These are phyloP conservation scores for Tiphia femorata DNA, from an alignment of 2,888 invertebrate species.

Conservation along the genomic window DNA sequence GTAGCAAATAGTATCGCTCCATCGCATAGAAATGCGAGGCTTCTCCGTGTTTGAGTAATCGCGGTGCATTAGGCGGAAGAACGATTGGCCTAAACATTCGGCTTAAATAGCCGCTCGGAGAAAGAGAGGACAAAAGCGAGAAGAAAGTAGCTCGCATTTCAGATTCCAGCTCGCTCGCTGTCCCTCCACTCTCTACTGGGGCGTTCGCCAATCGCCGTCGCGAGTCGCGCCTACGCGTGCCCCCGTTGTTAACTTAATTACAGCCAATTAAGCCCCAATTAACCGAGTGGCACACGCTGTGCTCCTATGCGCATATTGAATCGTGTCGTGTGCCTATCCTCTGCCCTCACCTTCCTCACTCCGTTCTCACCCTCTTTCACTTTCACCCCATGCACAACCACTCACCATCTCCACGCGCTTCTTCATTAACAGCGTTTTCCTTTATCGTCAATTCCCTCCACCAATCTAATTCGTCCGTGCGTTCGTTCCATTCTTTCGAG, in stretches of 20 bases:
- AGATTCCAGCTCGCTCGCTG: constrained; percentile 11
- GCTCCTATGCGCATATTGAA: constrained; percentile 20
- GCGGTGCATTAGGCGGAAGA: too few relatives aligned
- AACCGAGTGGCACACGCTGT: constrained; percentile 47
- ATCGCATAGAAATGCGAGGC: too few relatives aligned
- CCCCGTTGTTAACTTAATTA: constrained; percentile 59
- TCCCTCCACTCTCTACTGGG: constrained; percentile 11
- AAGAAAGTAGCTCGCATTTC: constrained; percentile 20
- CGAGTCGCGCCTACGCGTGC: constrained; percentile 43
- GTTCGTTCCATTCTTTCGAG: background rate
- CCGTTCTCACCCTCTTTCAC: background rate
- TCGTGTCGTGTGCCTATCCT: constrained; percentile 15
- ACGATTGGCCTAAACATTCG: too few relatives aligned
- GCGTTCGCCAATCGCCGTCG: constrained; percentile 46
- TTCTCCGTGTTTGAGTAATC: too few relatives aligned
- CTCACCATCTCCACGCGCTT: too few relatives aligned
- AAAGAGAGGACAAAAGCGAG: background rate
- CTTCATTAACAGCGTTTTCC: too few relatives aligned
- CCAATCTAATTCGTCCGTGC: background rate
- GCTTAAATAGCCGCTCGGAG: too few relatives aligned
- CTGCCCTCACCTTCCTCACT: background rate
- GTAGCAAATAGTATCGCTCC: too few relatives aligned
- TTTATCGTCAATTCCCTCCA: too few relatives aligned
- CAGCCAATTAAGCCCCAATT: constrained; percentile 62
- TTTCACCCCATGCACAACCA: too few relatives aligned